Conservation (phyloP, 2,888 invertebrate species). For the Campaea margaritaria region DNA sequence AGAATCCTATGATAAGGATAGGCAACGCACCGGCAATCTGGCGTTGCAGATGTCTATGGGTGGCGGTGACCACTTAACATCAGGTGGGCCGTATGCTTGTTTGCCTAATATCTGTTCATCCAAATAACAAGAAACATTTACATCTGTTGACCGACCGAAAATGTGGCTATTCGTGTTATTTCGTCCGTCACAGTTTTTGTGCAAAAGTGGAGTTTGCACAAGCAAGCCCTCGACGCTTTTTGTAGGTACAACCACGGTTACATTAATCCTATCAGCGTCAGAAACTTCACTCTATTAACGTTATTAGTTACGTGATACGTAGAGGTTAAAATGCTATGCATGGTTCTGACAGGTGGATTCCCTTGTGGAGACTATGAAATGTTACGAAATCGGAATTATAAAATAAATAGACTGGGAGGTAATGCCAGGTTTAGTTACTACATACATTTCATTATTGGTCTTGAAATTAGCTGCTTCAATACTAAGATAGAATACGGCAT, state of each 20-base stretch:
- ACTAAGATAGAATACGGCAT: no score
- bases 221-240: slow-evolving; percentile 51
- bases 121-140: slow-evolving; percentile 26
- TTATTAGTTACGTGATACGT: slow-evolving; percentile 7
- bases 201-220: slow-evolving; percentile 56
- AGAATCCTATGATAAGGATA: no score
- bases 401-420: slow-evolving; percentile 35
- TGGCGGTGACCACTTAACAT: no score
- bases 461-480: no score
- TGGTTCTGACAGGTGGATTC: slow-evolving; percentile 19
- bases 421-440: neutral
- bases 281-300: slow-evolving; percentile 24
- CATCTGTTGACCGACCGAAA: slow-evolving; percentile 42
- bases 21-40: no score
- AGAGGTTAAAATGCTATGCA: slow-evolving; percentile 36
- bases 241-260: slow-evolving; percentile 45
- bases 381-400: slow-evolving; percentile 39
- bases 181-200: slow-evolving; percentile 48
- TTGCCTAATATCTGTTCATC: slow-evolving; percentile 30
- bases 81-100: no score
- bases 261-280: slow-evolving; percentile 41
- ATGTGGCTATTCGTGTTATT: slow-evolving; percentile 55
- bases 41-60: no score
- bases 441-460: no score
- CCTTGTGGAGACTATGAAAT: slow-evolving; percentile 25